Percentiles rank a stretch among this genome's conserved stretches.
These are phyloP conservation scores for Macaca nemestrina DNA, from an alignment of 2,113 vertebrate species.

Conservation along the genomic window DNA sequence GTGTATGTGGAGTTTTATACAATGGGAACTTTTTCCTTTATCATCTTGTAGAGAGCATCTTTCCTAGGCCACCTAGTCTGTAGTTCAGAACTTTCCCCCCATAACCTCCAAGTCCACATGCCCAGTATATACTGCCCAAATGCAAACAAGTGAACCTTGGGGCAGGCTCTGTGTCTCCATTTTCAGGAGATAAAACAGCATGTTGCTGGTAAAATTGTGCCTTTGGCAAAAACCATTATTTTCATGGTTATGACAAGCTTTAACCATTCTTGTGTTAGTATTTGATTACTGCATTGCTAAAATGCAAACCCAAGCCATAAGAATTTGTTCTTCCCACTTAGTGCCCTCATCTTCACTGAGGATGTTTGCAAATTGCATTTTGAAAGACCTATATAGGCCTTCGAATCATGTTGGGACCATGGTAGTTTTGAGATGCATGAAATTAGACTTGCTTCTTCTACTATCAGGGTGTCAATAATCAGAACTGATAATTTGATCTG, in stretches of 20 bases:
- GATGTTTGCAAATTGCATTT: slow-evolving; percentile 41
- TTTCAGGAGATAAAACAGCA: slow-evolving; percentile 14
- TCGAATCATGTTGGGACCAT: not conserved
- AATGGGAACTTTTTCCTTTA: not conserved
- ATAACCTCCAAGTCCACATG: not conserved
- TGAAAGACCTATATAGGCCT: slow-evolving; percentile 61
- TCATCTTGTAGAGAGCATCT: not conserved
- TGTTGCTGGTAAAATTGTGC: not conserved
- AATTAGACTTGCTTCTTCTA: slow-evolving; percentile 44
- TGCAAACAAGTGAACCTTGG: not conserved
- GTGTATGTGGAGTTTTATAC: not conserved
- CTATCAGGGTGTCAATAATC: not conserved
- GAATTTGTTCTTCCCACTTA: slow-evolving; percentile 21
- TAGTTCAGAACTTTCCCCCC: not conserved
- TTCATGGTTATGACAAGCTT: slow-evolving; percentile 25
- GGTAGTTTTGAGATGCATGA: slow-evolving; percentile 21
- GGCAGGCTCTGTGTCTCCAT: not conserved
- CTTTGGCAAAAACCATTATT: not conserved
- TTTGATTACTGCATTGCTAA: slow-evolving; percentile 34
- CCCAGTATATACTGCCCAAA: not conserved
- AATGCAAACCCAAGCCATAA: not conserved
- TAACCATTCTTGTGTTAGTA: not conserved
- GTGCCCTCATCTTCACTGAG: not conserved
- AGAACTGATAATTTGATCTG: not conserved
- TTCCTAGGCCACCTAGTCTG: not conserved